Conservation (phyloP, 2,888 invertebrate genomes). For the Pandemis heparana region DNA sequence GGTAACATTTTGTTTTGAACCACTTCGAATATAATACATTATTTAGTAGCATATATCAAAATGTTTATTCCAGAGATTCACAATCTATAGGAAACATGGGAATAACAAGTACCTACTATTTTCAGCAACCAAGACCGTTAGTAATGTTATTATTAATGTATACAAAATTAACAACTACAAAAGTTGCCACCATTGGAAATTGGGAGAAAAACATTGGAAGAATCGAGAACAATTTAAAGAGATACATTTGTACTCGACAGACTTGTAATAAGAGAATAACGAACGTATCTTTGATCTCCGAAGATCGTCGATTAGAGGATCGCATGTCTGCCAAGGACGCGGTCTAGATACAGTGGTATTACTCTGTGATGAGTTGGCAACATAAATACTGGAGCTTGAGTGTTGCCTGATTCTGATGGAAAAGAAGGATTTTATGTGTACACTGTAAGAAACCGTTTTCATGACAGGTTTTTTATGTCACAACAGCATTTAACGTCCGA, state of each 20-base stretch:
- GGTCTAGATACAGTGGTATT: constrained; percentile 46
- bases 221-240: constrained; percentile 25
- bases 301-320: constrained; percentile 64
- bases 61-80: constrained; percentile 52
- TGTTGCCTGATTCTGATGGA: constrained; percentile 24
- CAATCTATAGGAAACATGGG: not conserved
- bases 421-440: not conserved
- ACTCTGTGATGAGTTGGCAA: constrained; percentile 42
- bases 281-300: constrained; percentile 45
- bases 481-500: too few species aligned
- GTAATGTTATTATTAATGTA: not conserved
- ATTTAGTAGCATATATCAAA: constrained; percentile 24
- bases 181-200: not conserved
- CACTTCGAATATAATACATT: constrained; percentile 16
- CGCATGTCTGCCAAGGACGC: constrained; percentile 60
- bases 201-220: not conserved
- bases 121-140: not conserved
- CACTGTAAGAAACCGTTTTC: too few species aligned
- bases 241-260: constrained; percentile 26
- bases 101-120: constrained; percentile 1
- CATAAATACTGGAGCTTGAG: constrained; percentile 37
- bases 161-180: not conserved
- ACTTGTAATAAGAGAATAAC: constrained; percentile 34
- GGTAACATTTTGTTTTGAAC: constrained; percentile 29
- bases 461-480: too few species aligned